Percentiles rank a stretch among this genome's conserved stretches.
These are phyloP conservation scores for Megaceryle torquata DNA, from an alignment of 2,113 vertebrate species.

Conservation along the genomic window DNA sequence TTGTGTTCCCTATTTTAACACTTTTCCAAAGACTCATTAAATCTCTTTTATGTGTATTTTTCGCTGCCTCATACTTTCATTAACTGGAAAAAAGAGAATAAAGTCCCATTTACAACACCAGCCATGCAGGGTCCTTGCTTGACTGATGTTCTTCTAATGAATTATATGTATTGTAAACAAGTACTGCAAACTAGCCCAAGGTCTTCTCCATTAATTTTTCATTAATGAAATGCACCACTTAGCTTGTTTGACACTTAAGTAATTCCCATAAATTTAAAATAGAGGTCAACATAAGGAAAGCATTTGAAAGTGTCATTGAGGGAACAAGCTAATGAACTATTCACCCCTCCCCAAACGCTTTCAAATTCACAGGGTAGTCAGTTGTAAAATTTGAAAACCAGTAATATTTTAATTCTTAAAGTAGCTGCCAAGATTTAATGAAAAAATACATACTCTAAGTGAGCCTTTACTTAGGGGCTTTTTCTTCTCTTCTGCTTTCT, in stretches of 20 bases:
- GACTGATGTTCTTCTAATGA: slow-evolving; percentile 72
- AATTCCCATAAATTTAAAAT: slow-evolving; percentile 74
- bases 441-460: slow-evolving; percentile 36
- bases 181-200: slow-evolving; percentile 58
- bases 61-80: slow-evolving; percentile 68
- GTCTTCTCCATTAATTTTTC: slow-evolving; percentile 79
- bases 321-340: slow-evolving; percentile 56
- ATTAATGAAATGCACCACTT: slow-evolving; percentile 80
- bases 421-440: slow-evolving; percentile 28
- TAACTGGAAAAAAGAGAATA: slow-evolving; percentile 72
- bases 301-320: slow-evolving; percentile 66
- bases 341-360: slow-evolving; percentile 51
- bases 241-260: slow-evolving; percentile 76
- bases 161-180: slow-evolving; percentile 78
- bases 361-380: slow-evolving; percentile 49
- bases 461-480: not conserved
- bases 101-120: slow-evolving; percentile 59
- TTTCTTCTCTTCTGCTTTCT: slow-evolving; percentile 15
- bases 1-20: slow-evolving; percentile 69
- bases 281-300: slow-evolving; percentile 67
- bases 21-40: slow-evolving; percentile 75
- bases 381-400: slow-evolving; percentile 48
- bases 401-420: slow-evolving; percentile 48
- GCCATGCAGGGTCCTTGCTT: slow-evolving; percentile 43
- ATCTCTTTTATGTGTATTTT: slow-evolving; percentile 77